Base-by-base conservation (phyloP, 2,797 vertebrate genomes). In the Sebastes iracundus region DNA sequence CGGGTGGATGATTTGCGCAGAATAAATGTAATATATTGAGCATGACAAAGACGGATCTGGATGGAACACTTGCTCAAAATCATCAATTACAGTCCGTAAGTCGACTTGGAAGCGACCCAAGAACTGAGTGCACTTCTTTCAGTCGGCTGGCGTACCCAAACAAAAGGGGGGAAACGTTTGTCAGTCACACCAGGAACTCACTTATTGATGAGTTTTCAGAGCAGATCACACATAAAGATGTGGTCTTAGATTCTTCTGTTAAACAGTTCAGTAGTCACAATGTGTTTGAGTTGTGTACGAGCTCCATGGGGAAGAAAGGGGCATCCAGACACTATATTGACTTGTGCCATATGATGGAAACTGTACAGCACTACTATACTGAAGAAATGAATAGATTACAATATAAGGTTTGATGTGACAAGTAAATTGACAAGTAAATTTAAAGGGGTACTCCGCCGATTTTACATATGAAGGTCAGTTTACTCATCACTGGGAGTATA, bases 11-110 rank as follows among this genome's bases (percentile, higher is more conserved):
- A 95, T 95, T 95, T 94, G 91, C 93, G 90, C 91, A 84, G 91
- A 93, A 94, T 88, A 93, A 95, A 92, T 94, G 92, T 93, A 90
- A 94, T 95, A 95, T 93, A 95, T 93, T 77, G 94, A 93, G 94
- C 94, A 84, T 90, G 94, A 95, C 95, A 92, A 87, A 95, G 94
- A 96, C 90, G 78, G 92, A 95, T 94, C 90, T 91, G 91, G 90
- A 91, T 75, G 85, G 88, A 93, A 87, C 83, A 63, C 88, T 92
- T 81, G 89, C 91, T 94, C 87, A 89, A 89, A 93, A 90, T 88
- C 89, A 93, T 96, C 92, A 95, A 95, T 95, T 95, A 94, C 81
- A 80, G 82, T 88, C 86, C 12, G 85, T 59, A 59, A 49, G 46
- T 20, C 16, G 53, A 79, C 77, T 92, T 95, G 94, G 93, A 93